Evolutionary conservation across 2,888 invertebrate species (phyloP), one percentile per base, ranked within the genome.

Genomic region (Pollenia angustigena): DNA sequence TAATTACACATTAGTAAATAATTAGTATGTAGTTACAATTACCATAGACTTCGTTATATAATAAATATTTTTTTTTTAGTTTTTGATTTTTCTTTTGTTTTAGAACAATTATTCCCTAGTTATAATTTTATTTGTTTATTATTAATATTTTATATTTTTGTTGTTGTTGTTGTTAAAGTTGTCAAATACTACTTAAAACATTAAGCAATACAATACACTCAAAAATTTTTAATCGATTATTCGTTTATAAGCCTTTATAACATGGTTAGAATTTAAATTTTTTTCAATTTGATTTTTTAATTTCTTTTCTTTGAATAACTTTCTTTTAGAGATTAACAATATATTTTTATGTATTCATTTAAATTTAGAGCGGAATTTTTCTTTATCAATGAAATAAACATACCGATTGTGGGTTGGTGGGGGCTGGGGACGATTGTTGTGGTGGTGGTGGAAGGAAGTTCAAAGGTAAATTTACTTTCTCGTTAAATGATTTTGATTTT

Each of bases 401-500:
- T 66, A 72, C 64, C 40, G 80, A 10, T 74, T 56, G 14, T n/a
- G 40, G 52, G 48, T 9, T 44, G 12, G 66, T 32, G 44, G 46
- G 42, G 52, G 42, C 40, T 56, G 14, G 16, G 60, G 62, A 44
- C 58, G 42, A 32, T 14, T 11, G 54, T 18, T 48, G 54, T 32
- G 14, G 58, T 23, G 50, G 7, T 68, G 54, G 18, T 23, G 60
- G 18, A 14, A 52, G 40, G 46, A 10, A 10, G 44, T 2, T 9
- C n/a, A 42, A 40, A 50, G 14, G 14, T 62, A 16, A 81, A 79
- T 88, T 88, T 88, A 88, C 75, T 88, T 88, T 89, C 90, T 91
- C 89, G 89, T 89, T 89, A 90, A 90, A 88, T 89, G 90, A 85
- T 91, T 92, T 88, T 89, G 90, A 85, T 92, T 92, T 85, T 92